These are phyloP conservation scores for Engystomops pustulosus DNA, from an alignment of 2,113 vertebrate species.

Conservation along the genomic window DNA sequence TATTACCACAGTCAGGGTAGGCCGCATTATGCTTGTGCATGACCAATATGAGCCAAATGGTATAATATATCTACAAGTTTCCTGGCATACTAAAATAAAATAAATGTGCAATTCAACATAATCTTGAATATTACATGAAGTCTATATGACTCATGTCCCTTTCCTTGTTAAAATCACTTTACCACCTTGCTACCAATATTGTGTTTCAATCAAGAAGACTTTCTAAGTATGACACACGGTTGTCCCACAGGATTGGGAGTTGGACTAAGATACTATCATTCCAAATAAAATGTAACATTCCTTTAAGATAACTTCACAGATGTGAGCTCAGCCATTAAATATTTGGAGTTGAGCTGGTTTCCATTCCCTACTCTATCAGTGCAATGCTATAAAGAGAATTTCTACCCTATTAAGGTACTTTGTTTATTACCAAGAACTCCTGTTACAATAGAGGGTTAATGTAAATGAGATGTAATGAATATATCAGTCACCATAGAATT, in stretches of 20 bases:
- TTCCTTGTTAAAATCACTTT: not conserved
- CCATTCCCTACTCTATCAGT: conserved; percentile 12
- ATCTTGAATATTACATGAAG: not conserved
- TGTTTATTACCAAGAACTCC: not conserved
- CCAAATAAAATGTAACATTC: conserved; percentile 9
- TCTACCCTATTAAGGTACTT: not conserved
- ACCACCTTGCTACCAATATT: conserved; percentile 6
- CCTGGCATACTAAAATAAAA: not conserved
- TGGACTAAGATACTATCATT: conserved; percentile 13
- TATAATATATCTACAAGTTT: not conserved
- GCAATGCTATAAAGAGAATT: not conserved
- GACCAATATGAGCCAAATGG: too few species aligned
- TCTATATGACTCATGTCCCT: not conserved
- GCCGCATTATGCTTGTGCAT: too few species aligned
- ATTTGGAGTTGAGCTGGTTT: conserved; percentile 29
- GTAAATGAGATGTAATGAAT: conserved; percentile 1
- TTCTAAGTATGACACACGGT: conserved; percentile 36
- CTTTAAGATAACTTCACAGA: conserved; percentile 40
- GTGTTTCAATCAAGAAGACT: not conserved
- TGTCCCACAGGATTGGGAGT: conserved; percentile 32
- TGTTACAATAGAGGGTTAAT: conserved; percentile 31
- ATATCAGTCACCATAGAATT: conserved; percentile 44
- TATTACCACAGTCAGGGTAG: too few species aligned
- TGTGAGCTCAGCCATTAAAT: conserved; percentile 40
- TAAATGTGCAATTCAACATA: not conserved